A percentile compares a stretch with the other conserved stretches of the same genome.
These are phyloP conservation scores for Asteroscopus sphinx DNA, from an alignment of 2,888 invertebrate species.

Conservation along the genomic window DNA sequence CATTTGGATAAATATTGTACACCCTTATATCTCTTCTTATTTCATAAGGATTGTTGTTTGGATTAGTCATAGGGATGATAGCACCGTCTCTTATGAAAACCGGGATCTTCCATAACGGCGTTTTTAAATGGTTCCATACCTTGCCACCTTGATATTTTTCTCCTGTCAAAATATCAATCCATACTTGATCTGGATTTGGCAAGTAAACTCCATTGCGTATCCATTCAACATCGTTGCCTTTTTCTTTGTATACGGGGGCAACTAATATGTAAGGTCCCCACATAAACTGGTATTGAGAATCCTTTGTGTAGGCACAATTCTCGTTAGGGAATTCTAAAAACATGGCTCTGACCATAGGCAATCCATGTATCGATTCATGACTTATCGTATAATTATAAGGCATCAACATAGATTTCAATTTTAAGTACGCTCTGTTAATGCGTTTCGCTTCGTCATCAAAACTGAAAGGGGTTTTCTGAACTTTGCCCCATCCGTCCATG, in stretches of 20 bases:
- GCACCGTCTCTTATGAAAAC: slow-evolving; percentile 82
- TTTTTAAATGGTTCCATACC: slow-evolving; percentile 74
- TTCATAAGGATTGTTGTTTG: slow-evolving; percentile 80
- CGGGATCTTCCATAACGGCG: slow-evolving; percentile 83
- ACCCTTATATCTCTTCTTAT: slow-evolving; percentile 74
- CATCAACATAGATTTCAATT: slow-evolving; percentile 82
- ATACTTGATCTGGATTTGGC: slow-evolving; percentile 75
- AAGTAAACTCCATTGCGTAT: slow-evolving; percentile 78
- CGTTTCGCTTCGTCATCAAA: slow-evolving; percentile 75
- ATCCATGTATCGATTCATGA: slow-evolving; percentile 72
- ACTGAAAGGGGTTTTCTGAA: slow-evolving; percentile 80
- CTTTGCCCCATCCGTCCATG: slow-evolving; percentile 85
- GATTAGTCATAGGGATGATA: slow-evolving; percentile 80
- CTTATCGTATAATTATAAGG: slow-evolving; percentile 84
- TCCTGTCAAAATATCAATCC: slow-evolving; percentile 83
- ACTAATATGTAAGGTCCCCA: slow-evolving; percentile 84
- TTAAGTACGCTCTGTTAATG: slow-evolving; percentile 83
- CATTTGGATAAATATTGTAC: slow-evolving; percentile 77
- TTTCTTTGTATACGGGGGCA: slow-evolving; percentile 78
- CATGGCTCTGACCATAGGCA: slow-evolving; percentile 85
- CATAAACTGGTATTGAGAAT: slow-evolving; percentile 85
- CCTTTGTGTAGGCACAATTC: slow-evolving; percentile 71
- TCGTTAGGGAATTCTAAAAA: slow-evolving; percentile 81
- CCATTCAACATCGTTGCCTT: slow-evolving; percentile 54
- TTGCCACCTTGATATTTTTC: slow-evolving; percentile 82